A percentile compares a stretch with the other conserved stretches of the same genome.
These are phyloP conservation scores for Spilarctia lutea DNA, from an alignment of 2,888 invertebrate species.

Conservation along the genomic window DNA sequence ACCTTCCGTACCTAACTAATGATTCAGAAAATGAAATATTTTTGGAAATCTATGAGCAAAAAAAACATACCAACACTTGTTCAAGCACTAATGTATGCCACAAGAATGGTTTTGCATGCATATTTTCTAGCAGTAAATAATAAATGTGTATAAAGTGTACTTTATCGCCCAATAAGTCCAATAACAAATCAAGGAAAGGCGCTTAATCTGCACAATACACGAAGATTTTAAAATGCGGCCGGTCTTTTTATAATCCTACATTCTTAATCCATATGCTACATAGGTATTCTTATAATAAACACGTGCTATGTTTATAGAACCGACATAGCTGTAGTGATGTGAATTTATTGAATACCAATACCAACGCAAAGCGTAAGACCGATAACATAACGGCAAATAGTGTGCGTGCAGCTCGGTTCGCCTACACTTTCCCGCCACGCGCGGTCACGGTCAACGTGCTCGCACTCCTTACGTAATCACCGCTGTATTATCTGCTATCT, in stretches of 20 bases:
- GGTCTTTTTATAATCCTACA: not conserved
- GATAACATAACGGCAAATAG: not conserved
- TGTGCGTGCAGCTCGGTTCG: constrained; percentile 16
- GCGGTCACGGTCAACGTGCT: constrained; percentile 55
- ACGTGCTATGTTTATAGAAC: not conserved
- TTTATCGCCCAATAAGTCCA: no score
- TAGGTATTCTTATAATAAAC: not conserved
- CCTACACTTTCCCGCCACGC: constrained; percentile 52
- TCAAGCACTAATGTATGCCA: no score
- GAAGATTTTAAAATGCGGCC: no score
- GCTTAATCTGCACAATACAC: no score
- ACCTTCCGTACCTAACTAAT: no score
- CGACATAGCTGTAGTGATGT: not conserved
- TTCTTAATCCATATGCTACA: not conserved
- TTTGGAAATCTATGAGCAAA: no score
- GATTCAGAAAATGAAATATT: no score
- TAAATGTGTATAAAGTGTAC: no score
- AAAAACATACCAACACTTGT: no score
- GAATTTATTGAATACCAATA: not conserved
- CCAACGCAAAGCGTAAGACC: not conserved
- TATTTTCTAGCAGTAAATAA: no score
- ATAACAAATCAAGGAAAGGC: no score
- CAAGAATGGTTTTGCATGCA: no score
- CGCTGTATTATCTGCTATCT: constrained; percentile 2
- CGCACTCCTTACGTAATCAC: constrained; percentile 22